phyloP scores from a whole-genome alignment of 2,888 invertebrate genomes.

The Plebejus melissa region DNA sequence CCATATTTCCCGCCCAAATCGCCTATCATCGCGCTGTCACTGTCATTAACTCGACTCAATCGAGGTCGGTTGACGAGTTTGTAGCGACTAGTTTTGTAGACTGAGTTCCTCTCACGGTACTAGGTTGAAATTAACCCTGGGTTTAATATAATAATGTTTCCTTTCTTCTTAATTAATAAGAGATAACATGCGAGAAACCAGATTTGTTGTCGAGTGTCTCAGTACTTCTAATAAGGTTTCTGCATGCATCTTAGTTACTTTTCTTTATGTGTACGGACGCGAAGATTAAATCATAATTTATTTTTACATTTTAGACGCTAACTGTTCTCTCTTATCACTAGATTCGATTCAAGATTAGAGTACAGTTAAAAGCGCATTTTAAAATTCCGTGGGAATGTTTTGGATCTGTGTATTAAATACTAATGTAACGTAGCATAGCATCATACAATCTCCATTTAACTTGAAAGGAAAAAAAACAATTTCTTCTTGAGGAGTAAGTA shows the following conservation, averaged over 20 bases:
- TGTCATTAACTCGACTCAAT: constrained; percentile 10
- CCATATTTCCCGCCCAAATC: constrained; percentile 44
- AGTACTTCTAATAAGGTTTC: too few species aligned
- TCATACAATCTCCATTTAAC: background rate
- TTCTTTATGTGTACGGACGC: background rate
- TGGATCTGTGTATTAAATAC: background rate
- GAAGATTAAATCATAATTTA: background rate
- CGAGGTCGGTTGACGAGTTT: background rate
- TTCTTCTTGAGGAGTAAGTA: background rate
- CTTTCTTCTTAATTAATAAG: too few species aligned
- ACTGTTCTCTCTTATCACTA: background rate
- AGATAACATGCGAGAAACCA: too few species aligned
- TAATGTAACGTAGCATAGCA: background rate
- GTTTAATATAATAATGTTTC: too few species aligned
- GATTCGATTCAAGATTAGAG: constrained; percentile 1
- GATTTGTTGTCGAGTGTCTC: too few species aligned
- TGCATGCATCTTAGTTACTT: background rate
- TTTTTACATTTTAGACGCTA: background rate
- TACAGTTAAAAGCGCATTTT: constrained; percentile 2
- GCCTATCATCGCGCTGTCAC: constrained; percentile 33
- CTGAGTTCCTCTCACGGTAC: background rate
- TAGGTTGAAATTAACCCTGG: too few species aligned
- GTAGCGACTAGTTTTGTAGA: background rate
- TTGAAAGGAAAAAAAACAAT: background rate
- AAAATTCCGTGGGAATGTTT: constrained; percentile 14